Percentiles rank a stretch among this genome's conserved stretches.
Evolutionary conservation across 2,797 vertebrate genomes (phyloP).

Genomic region (Cossypha heuglini): DNA sequence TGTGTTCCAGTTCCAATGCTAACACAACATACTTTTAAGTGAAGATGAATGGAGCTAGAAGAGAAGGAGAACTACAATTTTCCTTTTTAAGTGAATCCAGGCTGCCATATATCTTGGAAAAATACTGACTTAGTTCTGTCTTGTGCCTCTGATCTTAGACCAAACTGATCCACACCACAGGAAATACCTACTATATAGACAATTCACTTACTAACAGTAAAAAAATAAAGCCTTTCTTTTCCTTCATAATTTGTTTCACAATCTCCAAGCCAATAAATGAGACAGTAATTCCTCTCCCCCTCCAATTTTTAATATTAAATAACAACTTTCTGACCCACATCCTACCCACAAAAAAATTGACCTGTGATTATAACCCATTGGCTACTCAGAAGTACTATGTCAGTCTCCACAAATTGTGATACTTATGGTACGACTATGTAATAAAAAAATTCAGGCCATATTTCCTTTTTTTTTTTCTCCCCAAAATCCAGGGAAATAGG

Average conservation of each 20-base stretch:
- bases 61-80: not conserved
- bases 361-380: not conserved
- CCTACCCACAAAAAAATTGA: not conserved
- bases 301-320: not conserved
- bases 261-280: not conserved
- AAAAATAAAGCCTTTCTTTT: not conserved
- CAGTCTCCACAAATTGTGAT: not conserved
- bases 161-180: not conserved
- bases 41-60: not conserved
- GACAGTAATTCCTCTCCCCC: not conserved
- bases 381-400: not conserved
- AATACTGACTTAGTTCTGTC: not conserved
- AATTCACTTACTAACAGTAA: not conserved
- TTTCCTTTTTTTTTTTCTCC: not conserved
- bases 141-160: not conserved
- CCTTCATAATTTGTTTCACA: not conserved
- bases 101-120: not conserved
- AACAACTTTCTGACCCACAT: not conserved
- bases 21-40: not conserved
- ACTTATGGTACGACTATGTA: not conserved
- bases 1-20: not conserved
- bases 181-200: not conserved
- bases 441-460: not conserved
- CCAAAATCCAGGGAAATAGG: not conserved
- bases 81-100: not conserved